These are phyloP conservation scores for Agonopterix heracliana DNA, from an alignment of 2,888 invertebrate species.

Conservation along the genomic window DNA sequence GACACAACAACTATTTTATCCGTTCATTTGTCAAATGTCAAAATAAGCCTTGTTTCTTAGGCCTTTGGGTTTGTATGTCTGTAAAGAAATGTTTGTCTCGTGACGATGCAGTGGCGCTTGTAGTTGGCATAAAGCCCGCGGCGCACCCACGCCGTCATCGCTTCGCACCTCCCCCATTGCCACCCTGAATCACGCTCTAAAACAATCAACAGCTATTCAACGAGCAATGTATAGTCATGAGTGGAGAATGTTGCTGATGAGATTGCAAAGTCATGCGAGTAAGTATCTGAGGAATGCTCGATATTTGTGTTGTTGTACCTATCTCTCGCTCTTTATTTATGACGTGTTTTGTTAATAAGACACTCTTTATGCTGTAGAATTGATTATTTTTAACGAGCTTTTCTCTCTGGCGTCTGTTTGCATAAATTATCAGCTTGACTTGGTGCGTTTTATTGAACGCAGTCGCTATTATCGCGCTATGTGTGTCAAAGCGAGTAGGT, in stretches of 20 bases:
- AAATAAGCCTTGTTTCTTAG: constrained; percentile 35
- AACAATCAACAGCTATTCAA: constrained; percentile 42
- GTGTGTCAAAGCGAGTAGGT: too few species aligned
- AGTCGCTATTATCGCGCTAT: too few species aligned
- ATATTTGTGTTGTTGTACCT: constrained; percentile 14
- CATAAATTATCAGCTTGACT: too few species aligned
- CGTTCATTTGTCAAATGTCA: constrained; percentile 14
- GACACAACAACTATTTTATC: constrained; percentile 32
- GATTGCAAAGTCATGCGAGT: constrained; percentile 24
- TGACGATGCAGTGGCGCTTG: constrained; percentile 65
- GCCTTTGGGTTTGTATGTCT: constrained; percentile 10
- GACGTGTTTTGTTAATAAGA: neutral
- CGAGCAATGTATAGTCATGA: constrained; percentile 42
- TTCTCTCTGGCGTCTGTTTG: neutral
- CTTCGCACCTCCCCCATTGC: constrained; percentile 47
- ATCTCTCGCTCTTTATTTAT: constrained; percentile 18
- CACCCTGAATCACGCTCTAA: constrained; percentile 46
- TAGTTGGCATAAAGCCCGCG: constrained; percentile 64
- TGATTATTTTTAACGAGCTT: neutral
- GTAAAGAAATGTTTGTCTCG: constrained; percentile 34
- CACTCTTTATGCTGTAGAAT: neutral
- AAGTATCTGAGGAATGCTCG: constrained; percentile 25
- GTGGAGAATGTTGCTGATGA: constrained; percentile 22
- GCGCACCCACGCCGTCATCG: constrained; percentile 47
- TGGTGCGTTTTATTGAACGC: too few species aligned